Evolutionary conservation across 2,113 vertebrate species (phyloP), one percentile per base, ranked within the genome.

Genomic region (Chaenocephalus aceratus): DNA sequence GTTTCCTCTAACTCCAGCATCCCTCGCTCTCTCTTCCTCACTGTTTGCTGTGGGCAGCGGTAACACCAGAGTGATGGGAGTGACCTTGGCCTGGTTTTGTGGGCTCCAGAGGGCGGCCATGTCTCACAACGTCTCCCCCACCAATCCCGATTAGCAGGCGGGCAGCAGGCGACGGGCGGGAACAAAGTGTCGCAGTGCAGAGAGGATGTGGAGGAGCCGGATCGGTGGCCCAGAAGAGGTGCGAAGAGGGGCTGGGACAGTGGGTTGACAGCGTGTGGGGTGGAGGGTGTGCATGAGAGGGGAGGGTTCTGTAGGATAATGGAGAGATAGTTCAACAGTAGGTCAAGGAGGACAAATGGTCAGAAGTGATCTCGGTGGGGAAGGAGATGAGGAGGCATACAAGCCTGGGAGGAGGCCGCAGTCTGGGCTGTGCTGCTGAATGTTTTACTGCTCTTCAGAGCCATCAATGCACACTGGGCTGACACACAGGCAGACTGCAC

Each of bases 31-130:
- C 53, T 54, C 45, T 52, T 26, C 60, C 69, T 78, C 70, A 45
- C 63, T 44, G 59, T 85, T 86, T 73, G 84, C 90, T 80, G 80
- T 82, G 75, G 86, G 85, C 83, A 76, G 83, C 23, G 3, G 70
- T 23, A 63, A 71, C 10, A 1, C 63, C 63, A 83, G 85, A 92
- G 72, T 83, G 86, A 88, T 84, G 80, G 5, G 64, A 80, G 69
- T 87, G 93, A 93, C 93, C 92, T 93, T 94, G 93, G 86, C 93
- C 89, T 79, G 87, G 72, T 93, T 93, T 78, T 72, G 57, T 10
- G 34, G 79, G 80, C 86, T 88, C 85, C 81, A 82, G 87, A 90
- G 91, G 86, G 87, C 87, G 45, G 63, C 77, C 77, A 4, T 75
- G 79, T 91, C 86, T 90, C 82, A 52, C 76, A 83, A 84, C 75